Base-by-base conservation (phyloP, 2,113 vertebrate species). In the Halcyon senegalensis region DNA sequence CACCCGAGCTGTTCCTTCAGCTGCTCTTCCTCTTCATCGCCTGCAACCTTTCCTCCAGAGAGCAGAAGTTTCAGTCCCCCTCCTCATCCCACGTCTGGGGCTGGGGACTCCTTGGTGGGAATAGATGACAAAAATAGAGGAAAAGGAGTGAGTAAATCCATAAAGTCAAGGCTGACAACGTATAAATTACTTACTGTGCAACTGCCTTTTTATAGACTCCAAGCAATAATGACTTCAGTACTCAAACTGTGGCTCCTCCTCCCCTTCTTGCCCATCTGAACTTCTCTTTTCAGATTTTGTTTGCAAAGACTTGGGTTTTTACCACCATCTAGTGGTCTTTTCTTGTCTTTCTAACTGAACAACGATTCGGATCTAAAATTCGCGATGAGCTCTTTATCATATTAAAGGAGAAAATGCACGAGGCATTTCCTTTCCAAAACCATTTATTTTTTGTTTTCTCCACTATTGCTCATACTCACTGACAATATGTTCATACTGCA, bases 291-390 rank as follows among this genome's bases (percentile, higher is more conserved):
- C 74, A 27, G 31, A 68, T 46, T 43, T 87, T 35, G 3, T 69
- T 7, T 81, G 48, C 31, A 78, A 80, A 87, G 81, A 14, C 27
- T 81, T 89, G 56, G 51, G 60, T 10, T 93, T 90, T 84, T 96
- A 94, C 88, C 75, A 93, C 97, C 98, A 98, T 93, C 98, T 97
- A 97, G 97, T 78, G 98, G 97, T 44, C 39, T 62, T 63, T 41
- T 18, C 24, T 59, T 24, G 16, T 66, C 23, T 50, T 62, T 75
- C 43, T 50, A 73, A n/a, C 17, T 8, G n/a, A 78, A 30, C 35
- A 12, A 21, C 11, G 14, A 33, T 75, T 82, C 55, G 63, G 13
- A 46, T 75, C 13, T 46, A 56, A 92, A 89, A 69, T 33, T 84
- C 30, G 15, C 27, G 1, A 30, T 7, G 10, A 73, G 16, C 7